Evolutionary conservation across 2,113 vertebrate species (phyloP).

Genomic region (Ctenomys sociabilis): DNA sequence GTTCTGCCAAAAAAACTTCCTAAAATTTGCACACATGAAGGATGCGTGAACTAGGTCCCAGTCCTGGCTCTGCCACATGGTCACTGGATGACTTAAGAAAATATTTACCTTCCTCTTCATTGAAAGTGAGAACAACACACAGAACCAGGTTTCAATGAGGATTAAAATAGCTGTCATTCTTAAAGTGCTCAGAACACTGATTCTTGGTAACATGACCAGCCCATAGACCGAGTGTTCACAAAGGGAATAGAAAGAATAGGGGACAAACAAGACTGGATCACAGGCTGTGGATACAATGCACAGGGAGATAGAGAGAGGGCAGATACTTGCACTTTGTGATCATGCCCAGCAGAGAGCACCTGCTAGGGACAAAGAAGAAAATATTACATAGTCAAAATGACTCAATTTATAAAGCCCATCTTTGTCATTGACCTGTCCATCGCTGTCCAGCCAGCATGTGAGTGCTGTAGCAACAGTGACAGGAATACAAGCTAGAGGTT

Average conservation of each 20-base stretch:
- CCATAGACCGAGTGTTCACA: background rate
- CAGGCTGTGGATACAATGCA: accelerated
- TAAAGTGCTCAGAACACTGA: background rate
- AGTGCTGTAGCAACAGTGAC: background rate
- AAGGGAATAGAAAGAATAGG: background rate
- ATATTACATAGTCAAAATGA: background rate
- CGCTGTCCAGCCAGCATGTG: background rate
- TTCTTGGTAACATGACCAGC: background rate
- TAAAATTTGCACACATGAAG: background rate
- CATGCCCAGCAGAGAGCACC: background rate
- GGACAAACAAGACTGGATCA: background rate
- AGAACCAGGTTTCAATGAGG: background rate
- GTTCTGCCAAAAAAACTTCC: no score
- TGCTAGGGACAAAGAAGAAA: background rate
- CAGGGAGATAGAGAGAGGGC: no score
- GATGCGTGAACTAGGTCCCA: background rate
- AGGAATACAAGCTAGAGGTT: background rate
- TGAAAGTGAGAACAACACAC: background rate
- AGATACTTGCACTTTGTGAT: background rate
- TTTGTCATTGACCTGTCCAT: background rate
- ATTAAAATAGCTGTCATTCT: background rate
- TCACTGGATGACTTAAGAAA: background rate
- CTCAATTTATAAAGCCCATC: background rate
- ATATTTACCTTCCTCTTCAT: background rate
- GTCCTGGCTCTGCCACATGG: background rate